These are phyloP conservation scores for Ptilorrhoa leucosticta DNA, from an alignment of 2,113 vertebrate genomes.

Conservation along the genomic window DNA sequence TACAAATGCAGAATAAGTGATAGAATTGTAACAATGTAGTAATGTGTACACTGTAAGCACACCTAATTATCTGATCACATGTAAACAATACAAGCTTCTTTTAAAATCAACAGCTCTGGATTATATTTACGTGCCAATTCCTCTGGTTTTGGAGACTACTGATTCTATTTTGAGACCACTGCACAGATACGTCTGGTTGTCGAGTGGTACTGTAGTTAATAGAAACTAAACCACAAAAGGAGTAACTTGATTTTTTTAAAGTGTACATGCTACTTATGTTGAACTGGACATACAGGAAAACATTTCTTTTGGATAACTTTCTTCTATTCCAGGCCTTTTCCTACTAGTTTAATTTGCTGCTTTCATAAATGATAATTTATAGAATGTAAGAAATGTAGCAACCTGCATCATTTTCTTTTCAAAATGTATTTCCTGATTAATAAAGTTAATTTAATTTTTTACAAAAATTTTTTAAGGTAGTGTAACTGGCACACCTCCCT, in stretches of 20 bases:
- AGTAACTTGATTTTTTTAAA: slow-evolving; percentile 67
- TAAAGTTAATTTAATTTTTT: slow-evolving; percentile 71
- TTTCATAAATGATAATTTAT: slow-evolving; percentile 74
- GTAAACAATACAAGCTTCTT: slow-evolving; percentile 66
- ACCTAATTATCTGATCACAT: slow-evolving; percentile 62
- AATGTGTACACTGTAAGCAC: slow-evolving; percentile 66
- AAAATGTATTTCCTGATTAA: slow-evolving; percentile 70
- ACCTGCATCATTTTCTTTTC: slow-evolving; percentile 70
- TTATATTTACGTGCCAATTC: slow-evolving; percentile 59
- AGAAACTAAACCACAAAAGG: slow-evolving; percentile 62
- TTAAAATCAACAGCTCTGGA: slow-evolving; percentile 56
- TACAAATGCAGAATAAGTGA: slow-evolving; percentile 46
- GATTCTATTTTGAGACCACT: slow-evolving; percentile 69
- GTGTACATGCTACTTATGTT: slow-evolving; percentile 70
- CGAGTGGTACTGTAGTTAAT: slow-evolving; percentile 57
- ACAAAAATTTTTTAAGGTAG: slow-evolving; percentile 68
- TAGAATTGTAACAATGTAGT: slow-evolving; percentile 60
- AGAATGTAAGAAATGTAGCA: slow-evolving; percentile 78
- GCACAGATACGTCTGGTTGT: slow-evolving; percentile 66
- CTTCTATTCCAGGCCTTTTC: slow-evolving; percentile 74
- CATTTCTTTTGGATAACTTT: slow-evolving; percentile 73
- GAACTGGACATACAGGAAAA: slow-evolving; percentile 71
- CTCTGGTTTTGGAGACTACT: slow-evolving; percentile 71
- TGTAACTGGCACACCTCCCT: slow-evolving; percentile 73
- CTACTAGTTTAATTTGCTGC: slow-evolving; percentile 74